Percentiles rank a stretch among this genome's conserved stretches.
phyloP scores from a whole-genome alignment of 2,797 vertebrate genomes.

The Myotis daubentonii region DNA sequence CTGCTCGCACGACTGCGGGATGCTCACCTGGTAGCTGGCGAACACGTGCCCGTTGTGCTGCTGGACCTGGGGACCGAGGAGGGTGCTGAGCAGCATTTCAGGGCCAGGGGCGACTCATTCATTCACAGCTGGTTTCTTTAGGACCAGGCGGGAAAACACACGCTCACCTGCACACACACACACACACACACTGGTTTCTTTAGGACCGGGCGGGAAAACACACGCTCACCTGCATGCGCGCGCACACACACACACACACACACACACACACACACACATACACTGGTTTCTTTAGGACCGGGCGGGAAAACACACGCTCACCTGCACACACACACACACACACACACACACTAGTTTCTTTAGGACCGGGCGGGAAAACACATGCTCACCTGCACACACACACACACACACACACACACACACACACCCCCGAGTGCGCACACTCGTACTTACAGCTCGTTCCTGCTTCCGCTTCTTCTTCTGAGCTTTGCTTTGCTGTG shows the following conservation, averaged over 20 bases:
- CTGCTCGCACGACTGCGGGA: slow-evolving; percentile 97
- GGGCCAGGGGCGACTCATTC: background rate
- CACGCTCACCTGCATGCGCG: rapidly evolving
- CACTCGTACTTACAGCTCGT: slow-evolving; percentile 89
- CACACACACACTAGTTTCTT: background rate
- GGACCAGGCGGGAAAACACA: background rate
- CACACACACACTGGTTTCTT: background rate
- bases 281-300: background rate
- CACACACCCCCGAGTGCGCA: rapidly evolving
- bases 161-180: too few relatives aligned
- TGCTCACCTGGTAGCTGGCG: slow-evolving; percentile 95
- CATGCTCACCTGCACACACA: rapidly evolving
- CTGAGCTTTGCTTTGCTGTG: slow-evolving; percentile 92
- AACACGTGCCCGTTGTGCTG: slow-evolving; percentile 94
- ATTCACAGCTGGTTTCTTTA: background rate
- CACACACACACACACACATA: background rate
- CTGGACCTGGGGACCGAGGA: slow-evolving; percentile 87
- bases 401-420: too few relatives aligned
- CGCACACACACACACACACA: too few relatives aligned
- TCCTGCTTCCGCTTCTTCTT: slow-evolving; percentile 98
- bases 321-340: too few relatives aligned
- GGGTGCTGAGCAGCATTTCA: background rate
- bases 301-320: background rate
- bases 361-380: background rate
- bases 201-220: background rate